Base-by-base conservation (phyloP, 2,888 invertebrate genomes). In the Sepioteuthis lessoniana region DNA sequence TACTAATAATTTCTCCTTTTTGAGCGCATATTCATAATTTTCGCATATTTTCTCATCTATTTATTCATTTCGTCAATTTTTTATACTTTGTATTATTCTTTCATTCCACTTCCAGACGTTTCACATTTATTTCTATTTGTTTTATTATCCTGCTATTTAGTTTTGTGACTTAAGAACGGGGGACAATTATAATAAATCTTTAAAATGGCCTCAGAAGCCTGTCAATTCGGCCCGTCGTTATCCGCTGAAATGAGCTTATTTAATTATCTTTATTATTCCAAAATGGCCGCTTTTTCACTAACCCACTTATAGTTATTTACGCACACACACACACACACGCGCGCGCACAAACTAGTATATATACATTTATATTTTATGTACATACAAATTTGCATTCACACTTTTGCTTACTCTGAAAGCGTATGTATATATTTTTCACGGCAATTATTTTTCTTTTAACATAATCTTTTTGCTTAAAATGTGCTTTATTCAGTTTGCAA, bases 41-140 rank as follows among this genome's bases (percentile, higher is more conserved):
- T 2, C 4, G n/a, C n/a, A 35, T 16, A n/a, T n/a, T n/a, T 76
- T 76, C 10, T 13, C 76, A 35, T 76, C n/a, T 76, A 35, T 76
- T 76, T 76, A 76, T 76, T 76, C n/a, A 76, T 76, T 76, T 76
- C 76, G n/a, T 76, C 76, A 76, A 76, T 76, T 76, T 13, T 76
- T n/a, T 16, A n/a, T n/a, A 4, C n/a, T 76, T 16, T 35, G 13
- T 76, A n/a, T n/a, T 76, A 35, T 76, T 3, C n/a, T 55, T 55
- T 55, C 25, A 21, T 76, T 35, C 35, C 35, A 35, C 19, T 35
- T 76, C 76, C 76, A 76, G 76, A 76, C 76, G 76, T 76, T 76
- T 76, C 76, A 76, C 76, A 76, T 76, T 76, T 76, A 76, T 76
- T 76, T 76, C 76, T 76, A 76, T 76, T 35, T 76, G 76, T 76